A percentile compares a stretch with the other conserved stretches of the same genome.
Conservation (phyloP, 2,113 vertebrate genomes). For the Antechinus flavipes region DNA sequence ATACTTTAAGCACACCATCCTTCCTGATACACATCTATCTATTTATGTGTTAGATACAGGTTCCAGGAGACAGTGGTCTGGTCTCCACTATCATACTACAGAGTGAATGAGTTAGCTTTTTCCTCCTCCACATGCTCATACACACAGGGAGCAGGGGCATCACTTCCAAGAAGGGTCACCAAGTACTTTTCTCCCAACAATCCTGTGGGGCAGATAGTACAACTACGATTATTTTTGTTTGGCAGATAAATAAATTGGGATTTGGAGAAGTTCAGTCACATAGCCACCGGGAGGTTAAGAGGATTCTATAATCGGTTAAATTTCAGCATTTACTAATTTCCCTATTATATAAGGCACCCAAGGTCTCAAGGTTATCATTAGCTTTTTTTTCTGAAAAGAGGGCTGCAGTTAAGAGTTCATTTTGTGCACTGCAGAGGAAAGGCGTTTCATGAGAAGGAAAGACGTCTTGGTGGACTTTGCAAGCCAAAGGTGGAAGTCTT, state of each 20-base stretch:
- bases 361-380: not conserved
- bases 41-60: not conserved
- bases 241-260: not conserved
- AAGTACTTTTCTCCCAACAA: not conserved
- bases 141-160: not conserved
- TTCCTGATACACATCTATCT: not conserved
- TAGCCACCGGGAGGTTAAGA: not conserved
- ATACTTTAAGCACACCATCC: not conserved
- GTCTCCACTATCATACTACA: not conserved
- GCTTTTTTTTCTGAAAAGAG: not conserved
- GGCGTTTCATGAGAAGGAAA: not conserved
- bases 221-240: not conserved
- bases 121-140: not conserved
- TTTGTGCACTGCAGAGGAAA: not conserved
- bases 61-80: not conserved
- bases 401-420: not conserved
- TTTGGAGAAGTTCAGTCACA: not conserved
- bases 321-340: not conserved
- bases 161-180: not conserved
- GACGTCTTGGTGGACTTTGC: not conserved
- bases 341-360: not conserved
- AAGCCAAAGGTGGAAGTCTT: not conserved
- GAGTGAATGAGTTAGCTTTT: not conserved
- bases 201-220: not conserved
- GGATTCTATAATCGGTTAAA: not conserved